Percentiles rank a stretch among this genome's conserved stretches.
These are phyloP conservation scores for Mycalesis mineus DNA, from an alignment of 2,888 invertebrate genomes.

Conservation along the genomic window DNA sequence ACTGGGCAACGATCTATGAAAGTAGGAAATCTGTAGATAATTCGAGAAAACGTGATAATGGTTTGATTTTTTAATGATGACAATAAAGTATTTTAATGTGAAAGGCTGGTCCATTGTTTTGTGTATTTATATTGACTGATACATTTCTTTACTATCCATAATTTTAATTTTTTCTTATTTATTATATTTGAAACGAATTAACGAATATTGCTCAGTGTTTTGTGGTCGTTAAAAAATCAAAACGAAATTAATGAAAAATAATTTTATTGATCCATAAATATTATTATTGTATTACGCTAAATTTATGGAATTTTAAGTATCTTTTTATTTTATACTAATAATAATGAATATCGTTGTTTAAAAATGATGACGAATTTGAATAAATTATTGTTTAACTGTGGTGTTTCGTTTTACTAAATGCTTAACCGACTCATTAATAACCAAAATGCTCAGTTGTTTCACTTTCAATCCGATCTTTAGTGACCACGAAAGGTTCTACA, in stretches of 20 bases:
- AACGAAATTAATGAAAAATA: background rate
- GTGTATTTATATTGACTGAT: slow-evolving; percentile 8
- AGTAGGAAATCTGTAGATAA: slow-evolving; percentile 5
- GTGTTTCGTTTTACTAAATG: slow-evolving; percentile 16
- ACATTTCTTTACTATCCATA: slow-evolving; percentile 2
- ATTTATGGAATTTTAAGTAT: slow-evolving; percentile 20
- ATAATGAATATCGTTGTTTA: slow-evolving; percentile 24
- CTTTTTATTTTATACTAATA: slow-evolving; percentile 27
- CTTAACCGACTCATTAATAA: too few relatives aligned
- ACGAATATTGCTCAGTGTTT: slow-evolving; percentile 12
- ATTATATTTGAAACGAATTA: background rate
- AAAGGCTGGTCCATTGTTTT: slow-evolving; percentile 14
- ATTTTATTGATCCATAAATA: slow-evolving; percentile 1
- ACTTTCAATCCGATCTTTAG: too few relatives aligned
- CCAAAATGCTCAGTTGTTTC: too few relatives aligned
- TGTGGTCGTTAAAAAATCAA: slow-evolving; percentile 24
- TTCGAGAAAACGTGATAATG: background rate
- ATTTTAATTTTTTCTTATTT: background rate
- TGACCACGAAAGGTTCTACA: too few relatives aligned
- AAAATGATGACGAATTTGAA: slow-evolving; percentile 30
- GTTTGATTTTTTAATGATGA: slow-evolving; percentile 17
- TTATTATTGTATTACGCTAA: slow-evolving; percentile 15
- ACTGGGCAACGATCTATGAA: background rate
- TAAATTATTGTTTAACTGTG: slow-evolving; percentile 34
- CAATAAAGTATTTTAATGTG: slow-evolving; percentile 2